phyloP scores from a whole-genome alignment of 2,797 vertebrate species.

The Rhinophrynus dorsalis region DNA sequence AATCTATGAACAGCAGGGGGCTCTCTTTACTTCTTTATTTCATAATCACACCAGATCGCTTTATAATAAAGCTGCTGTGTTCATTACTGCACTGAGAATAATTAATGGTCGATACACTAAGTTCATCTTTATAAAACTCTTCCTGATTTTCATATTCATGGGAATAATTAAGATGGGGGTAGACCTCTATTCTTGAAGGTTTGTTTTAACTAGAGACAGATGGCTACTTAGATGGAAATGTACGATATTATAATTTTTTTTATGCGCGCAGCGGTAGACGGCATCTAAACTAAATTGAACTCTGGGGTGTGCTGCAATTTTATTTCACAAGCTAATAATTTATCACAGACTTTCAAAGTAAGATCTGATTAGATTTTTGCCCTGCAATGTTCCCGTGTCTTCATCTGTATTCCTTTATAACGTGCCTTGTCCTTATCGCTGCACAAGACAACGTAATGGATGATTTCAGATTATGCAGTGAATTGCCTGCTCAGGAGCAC shows the following conservation, averaged over 20 bases:
- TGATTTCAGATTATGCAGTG: not conserved
- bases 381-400: not conserved
- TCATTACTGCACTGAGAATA: not conserved
- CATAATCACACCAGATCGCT: not conserved
- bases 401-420: constrained; percentile 7
- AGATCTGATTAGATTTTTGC: constrained; percentile 15
- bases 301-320: constrained; percentile 43
- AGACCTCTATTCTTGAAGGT: constrained; percentile 3
- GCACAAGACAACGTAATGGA: not conserved
- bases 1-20: not conserved
- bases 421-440: not conserved
- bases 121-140: constrained; percentile 17
- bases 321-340: constrained; percentile 40
- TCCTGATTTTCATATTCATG: constrained; percentile 11
- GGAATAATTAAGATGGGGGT: constrained; percentile 25
- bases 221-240: constrained; percentile 24
- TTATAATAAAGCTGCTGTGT: not conserved
- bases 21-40: not conserved
- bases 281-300: constrained; percentile 30
- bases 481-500: not conserved
- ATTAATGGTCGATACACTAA: constrained; percentile 26
- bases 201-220: constrained; percentile 33
- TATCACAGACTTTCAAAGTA: not conserved
- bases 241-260: constrained; percentile 9
- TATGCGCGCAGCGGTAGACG: constrained; percentile 4